Evolutionary conservation across 1,140 invertebrate genomes (phyloP).

Genomic region (Drosophila tani): DNA sequence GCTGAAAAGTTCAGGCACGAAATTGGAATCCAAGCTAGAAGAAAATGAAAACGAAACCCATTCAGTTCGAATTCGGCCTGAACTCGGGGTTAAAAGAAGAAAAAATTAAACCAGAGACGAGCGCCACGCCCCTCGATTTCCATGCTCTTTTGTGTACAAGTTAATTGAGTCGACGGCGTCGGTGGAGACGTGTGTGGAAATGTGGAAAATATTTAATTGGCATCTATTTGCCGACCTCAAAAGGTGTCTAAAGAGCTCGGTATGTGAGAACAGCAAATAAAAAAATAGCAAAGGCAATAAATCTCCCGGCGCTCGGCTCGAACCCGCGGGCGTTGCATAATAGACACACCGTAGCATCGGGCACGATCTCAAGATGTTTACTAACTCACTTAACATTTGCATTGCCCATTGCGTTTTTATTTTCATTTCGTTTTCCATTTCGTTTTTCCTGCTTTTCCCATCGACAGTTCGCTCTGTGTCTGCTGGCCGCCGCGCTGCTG

Average conservation of each 20-base stretch:
- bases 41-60: constrained; percentile 21
- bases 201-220: constrained; percentile 72
- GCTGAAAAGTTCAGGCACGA: constrained; percentile 59
- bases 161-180: constrained; percentile 30
- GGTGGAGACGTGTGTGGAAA: constrained; percentile 41
- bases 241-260: constrained; percentile 44
- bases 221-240: constrained; percentile 74
- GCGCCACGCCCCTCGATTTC: constrained; percentile 54
- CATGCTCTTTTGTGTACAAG: constrained; percentile 48
- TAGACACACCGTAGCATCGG: constrained; percentile 4
- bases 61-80: constrained; percentile 3
- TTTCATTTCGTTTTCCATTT: constrained; percentile 22
- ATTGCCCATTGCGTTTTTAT: constrained; percentile 33
- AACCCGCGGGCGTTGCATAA: constrained; percentile 31
- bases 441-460: constrained; percentile 23
- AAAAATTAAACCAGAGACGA: constrained; percentile 7
- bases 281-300: constrained; percentile 48
- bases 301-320: constrained; percentile 17
- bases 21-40: constrained; percentile 37
- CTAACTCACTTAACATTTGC: constrained; percentile 41
- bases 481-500: constrained; percentile 68
- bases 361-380: constrained; percentile 51
- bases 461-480: constrained; percentile 71
- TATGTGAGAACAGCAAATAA: constrained; percentile 57
- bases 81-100: constrained; percentile 8